A percentile compares a stretch with the other conserved stretches of the same genome.
Conservation (phyloP, 1,140 invertebrate species). For the Xylocopa sonorina region DNA sequence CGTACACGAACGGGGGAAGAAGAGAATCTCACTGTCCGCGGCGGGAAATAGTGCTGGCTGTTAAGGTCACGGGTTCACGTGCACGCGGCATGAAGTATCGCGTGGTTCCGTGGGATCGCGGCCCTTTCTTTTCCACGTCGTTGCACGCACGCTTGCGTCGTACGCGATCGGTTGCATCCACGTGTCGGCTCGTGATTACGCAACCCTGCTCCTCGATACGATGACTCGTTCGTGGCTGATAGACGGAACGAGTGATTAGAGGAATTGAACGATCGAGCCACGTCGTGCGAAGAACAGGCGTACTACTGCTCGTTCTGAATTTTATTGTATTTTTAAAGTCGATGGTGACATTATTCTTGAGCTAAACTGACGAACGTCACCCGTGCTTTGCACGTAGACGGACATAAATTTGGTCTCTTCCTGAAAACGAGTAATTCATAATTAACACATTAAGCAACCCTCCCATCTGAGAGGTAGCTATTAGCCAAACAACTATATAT, state of each 20-base stretch:
- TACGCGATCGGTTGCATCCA: conserved; percentile 44
- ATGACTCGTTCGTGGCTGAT: conserved; percentile 12
- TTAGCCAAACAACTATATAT: background rate
- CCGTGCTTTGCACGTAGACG: no score
- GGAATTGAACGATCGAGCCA: background rate
- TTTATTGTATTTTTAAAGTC: no score
- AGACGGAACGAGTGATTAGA: background rate
- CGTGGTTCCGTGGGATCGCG: conserved; percentile 76
- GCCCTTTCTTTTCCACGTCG: conserved; percentile 24
- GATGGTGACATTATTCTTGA: no score
- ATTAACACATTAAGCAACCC: background rate
- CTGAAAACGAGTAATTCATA: background rate
- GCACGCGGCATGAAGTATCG: conserved; percentile 73
- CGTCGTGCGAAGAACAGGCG: background rate
- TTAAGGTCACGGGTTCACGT: conserved; percentile 76
- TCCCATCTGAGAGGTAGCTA: background rate
- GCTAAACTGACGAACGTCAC: no score
- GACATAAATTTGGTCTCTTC: background rate
- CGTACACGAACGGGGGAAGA: conserved; percentile 50
- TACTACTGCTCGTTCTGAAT: no score
- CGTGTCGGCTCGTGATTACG: background rate
- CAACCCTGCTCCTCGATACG: conserved; percentile 32
- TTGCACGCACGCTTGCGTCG: conserved; percentile 63
- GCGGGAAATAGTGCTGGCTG: conserved; percentile 74
- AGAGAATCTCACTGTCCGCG: conserved; percentile 64